Base-by-base conservation (phyloP, 1,140 invertebrate genomes). In the Drosophila lowei region DNA sequence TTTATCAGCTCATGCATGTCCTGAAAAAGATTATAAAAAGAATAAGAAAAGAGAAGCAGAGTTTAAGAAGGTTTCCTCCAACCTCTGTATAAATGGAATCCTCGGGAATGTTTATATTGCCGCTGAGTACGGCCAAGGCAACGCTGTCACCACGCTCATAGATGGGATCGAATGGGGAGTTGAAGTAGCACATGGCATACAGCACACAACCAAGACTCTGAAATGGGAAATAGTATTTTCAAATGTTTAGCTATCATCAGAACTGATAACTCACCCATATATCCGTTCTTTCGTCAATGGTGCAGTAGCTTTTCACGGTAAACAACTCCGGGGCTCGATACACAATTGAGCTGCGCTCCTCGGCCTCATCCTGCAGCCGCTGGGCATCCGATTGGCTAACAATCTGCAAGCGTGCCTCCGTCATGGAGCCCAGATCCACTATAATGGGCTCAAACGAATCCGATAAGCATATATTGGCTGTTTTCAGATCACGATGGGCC, bases 321-420 rank as follows among this genome's bases (percentile, higher is more conserved):
- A 98, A 98, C 28, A 98, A 92, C 92, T 98, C 97, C 15, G 97
- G 97, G 16, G 97, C 96, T 85, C 96, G 92, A 83, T 97, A 98
- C 9, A 96, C 94, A 94, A 98, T 97, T 18, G 96, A 96, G 91
- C 96, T 97, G 71, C 95, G 93, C 92, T 97, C 96, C 57, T 95
- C 95, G 6, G 96, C 97, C 50, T 94, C 90, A 90, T 98, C 97
- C 92, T 97, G 95, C 15, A 97, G 86, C 50, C 93, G 92, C 79
- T 95, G 94, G 0, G 96, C 96, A 78, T 96, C 95, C 65, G 94
- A 93, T 44, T 93, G 92, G 3, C 94, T 94, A 57, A 93, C 94
- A n/a, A 97, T 94, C 90, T 96, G 94, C 7, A 96, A 92, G 79
- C 95, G 93, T 0, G 96, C 96, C 70, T 93, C 93, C 21, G 95